phyloP scores from a whole-genome alignment of 2,797 vertebrate genomes.

The Lagodon rhomboides region DNA sequence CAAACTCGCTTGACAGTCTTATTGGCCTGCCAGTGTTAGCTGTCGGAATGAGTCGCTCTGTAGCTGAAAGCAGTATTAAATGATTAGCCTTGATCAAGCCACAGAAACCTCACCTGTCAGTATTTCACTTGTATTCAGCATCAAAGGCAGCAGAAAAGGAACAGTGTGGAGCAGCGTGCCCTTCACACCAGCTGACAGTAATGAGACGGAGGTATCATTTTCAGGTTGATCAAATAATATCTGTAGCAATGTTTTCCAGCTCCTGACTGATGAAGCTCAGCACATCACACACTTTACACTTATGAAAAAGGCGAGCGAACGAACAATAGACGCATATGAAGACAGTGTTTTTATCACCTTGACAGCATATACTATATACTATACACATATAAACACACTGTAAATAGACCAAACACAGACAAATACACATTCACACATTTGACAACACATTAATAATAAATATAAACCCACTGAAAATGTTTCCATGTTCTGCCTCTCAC shows the following conservation, averaged over 20 bases:
- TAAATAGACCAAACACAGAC: background rate
- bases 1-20: background rate
- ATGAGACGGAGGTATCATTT: background rate
- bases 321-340: background rate
- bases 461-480: background rate
- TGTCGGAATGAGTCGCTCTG: background rate
- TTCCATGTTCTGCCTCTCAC: background rate
- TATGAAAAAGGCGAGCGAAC: too few species aligned
- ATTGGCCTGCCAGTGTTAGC: background rate
- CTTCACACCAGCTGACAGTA: background rate
- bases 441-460: too few species aligned
- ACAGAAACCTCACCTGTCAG: slow-evolving; percentile 18
- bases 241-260: background rate
- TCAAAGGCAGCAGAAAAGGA: slow-evolving; percentile 5
- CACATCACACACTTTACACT: too few species aligned
- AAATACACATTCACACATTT: background rate
- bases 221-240: background rate
- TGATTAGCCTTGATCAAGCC: slow-evolving; percentile 23
- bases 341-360: background rate
- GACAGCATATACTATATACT: background rate
- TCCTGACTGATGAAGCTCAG: too few species aligned
- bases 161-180: background rate
- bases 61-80: background rate
- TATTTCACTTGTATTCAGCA: slow-evolving; percentile 15
- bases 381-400: background rate